A percentile compares a stretch with the other conserved stretches of the same genome.
Evolutionary conservation across 2,797 vertebrate genomes (phyloP).

Genomic region (Sardinella longiceps): DNA sequence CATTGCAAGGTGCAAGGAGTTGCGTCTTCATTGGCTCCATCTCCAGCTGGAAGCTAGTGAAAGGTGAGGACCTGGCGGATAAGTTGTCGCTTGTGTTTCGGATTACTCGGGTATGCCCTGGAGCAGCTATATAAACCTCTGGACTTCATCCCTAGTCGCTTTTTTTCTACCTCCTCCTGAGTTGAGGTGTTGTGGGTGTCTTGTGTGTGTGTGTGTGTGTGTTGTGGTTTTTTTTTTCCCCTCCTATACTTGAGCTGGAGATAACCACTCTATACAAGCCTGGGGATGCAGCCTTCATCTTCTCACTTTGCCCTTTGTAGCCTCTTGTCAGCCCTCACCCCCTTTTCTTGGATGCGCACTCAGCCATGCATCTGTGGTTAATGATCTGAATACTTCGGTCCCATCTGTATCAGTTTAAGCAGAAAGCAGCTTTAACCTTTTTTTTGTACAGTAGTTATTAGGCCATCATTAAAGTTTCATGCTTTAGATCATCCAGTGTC

Average conservation of each 20-base stretch:
- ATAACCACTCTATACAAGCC: constrained; percentile 56
- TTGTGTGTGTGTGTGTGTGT: no score
- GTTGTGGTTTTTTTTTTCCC: no score
- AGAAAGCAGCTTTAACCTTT: background rate
- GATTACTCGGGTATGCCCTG: background rate
- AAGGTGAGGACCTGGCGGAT: constrained; percentile 55
- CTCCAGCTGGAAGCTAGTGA: background rate
- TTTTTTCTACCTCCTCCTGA: background rate
- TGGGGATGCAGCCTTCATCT: constrained; percentile 42
- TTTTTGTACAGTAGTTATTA: background rate
- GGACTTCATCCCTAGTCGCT: background rate
- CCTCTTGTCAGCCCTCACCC: background rate
- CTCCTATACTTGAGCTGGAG: constrained; percentile 15
- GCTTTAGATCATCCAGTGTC: background rate
- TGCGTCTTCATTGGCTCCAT: background rate
- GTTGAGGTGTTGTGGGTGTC: no score
- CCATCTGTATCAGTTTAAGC: background rate
- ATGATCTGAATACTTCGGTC: background rate
- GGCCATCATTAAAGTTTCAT: background rate
- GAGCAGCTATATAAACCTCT: background rate
- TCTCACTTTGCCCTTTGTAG: constrained; percentile 34
- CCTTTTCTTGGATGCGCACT: background rate
- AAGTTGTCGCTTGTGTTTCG: background rate
- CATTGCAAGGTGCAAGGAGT: background rate
- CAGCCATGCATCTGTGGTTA: background rate